Conservation (phyloP, 2,113 vertebrate species). For the Semnornis frantzii region DNA sequence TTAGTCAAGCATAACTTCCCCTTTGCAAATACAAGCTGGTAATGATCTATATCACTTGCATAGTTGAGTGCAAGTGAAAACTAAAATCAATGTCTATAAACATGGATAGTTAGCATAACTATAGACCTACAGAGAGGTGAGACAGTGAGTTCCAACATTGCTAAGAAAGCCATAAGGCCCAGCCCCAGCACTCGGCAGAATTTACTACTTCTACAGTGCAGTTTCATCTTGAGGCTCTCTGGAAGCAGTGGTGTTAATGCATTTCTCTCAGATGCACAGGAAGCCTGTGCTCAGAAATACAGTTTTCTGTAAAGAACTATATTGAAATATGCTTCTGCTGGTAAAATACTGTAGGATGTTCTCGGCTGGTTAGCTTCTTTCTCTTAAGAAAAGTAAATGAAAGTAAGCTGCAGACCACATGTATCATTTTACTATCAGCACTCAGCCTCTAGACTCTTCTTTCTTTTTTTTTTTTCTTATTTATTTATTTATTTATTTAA, state of each 20-base stretch:
- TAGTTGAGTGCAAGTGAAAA: neutral
- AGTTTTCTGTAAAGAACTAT: neutral
- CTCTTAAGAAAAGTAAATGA: neutral
- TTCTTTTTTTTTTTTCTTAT: neutral
- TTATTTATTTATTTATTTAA: no score
- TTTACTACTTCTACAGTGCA: neutral
- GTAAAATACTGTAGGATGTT: neutral
- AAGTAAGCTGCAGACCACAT: neutral
- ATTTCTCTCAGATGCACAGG: neutral
- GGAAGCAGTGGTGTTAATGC: neutral
- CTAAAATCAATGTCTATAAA: neutral
- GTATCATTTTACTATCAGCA: neutral
- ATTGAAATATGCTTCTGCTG: neutral
- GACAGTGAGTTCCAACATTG: neutral
- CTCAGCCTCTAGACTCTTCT: neutral
- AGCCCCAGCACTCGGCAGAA: neutral
- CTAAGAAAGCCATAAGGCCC: fast-evolving
- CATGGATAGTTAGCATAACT: no score
- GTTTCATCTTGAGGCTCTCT: neutral
- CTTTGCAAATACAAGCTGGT: neutral
- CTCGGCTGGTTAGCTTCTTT: neutral
- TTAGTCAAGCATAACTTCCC: no score
- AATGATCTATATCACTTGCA: neutral
- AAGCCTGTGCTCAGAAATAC: neutral
- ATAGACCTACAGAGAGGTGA: neutral